phyloP scores from a whole-genome alignment of 2,113 vertebrate genomes.

The Sterrhoptilus dennistouni region DNA sequence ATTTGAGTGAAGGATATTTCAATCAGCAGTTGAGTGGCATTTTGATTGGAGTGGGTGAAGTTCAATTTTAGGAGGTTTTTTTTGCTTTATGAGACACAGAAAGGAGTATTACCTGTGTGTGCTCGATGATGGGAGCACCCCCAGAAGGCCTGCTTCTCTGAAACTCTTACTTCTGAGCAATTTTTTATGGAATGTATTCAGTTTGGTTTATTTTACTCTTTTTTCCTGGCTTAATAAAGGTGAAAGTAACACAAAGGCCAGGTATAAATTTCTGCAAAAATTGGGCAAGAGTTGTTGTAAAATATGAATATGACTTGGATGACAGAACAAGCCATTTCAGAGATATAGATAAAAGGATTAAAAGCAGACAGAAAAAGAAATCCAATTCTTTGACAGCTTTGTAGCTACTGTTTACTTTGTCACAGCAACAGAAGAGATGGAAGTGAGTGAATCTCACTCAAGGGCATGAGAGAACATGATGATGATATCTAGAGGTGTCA shows the following conservation, averaged over 20 bases:
- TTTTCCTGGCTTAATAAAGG: not conserved
- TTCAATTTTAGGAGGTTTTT: constrained; percentile 43
- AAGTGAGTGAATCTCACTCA: not conserved
- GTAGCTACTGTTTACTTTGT: not conserved
- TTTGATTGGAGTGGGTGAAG: constrained; percentile 50
- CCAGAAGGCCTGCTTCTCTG: not conserved
- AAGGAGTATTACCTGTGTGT: not conserved
- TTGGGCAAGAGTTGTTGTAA: not conserved
- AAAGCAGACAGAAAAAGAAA: not conserved
- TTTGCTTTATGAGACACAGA: constrained; percentile 40
- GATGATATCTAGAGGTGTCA: not conserved
- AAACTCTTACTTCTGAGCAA: not conserved
- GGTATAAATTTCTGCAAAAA: not conserved
- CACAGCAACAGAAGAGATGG: not conserved
- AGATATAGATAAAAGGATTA: not conserved
- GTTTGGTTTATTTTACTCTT: not conserved
- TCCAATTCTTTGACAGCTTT: not conserved
- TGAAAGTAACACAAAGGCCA: not conserved
- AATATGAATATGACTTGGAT: not conserved
- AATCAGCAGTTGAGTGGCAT: constrained; percentile 50
- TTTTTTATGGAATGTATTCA: not conserved
- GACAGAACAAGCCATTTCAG: not conserved
- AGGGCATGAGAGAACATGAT: not conserved
- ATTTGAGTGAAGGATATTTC: constrained; percentile 62
- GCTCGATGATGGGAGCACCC: not conserved